Evolutionary conservation across 2,113 vertebrate genomes (phyloP), one percentile per base, ranked within the genome.

Genomic region (Amblyornis subalaris): DNA sequence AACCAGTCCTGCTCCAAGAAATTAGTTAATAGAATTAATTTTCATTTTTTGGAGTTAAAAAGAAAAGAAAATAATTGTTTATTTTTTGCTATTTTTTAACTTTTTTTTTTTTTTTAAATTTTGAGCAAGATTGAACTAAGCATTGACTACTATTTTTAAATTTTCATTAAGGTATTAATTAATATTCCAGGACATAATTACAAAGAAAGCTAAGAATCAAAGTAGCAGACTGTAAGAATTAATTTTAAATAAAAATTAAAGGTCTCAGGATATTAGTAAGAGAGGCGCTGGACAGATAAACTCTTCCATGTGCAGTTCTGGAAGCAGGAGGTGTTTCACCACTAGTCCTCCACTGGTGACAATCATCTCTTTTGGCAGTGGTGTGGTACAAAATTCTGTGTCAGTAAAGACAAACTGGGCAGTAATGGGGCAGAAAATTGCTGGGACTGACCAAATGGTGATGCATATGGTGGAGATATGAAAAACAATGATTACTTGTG

Each of bases 401-500:
- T 71, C n/a, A 78, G 42, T 24, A 62, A 74, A 71, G 42, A 81
- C 20, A 71, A 90, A 78, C 38, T 58, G 67, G 25, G 15, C 25
- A 67, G 35, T 44, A 85, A 80, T 17, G 45, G 36, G 36, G 50
- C 47, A 77, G 50, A 73, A 89, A 69, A 85, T 55, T 0, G 0
- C 55, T 74, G 35, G 35, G 31, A 50, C 19, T 85, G 55, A 70
- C n/a, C 74, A 95, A 95, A 85, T 70, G 51, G 19, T 31, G 24
- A 28, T 70, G 6, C 19, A 62, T 60, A 74, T 61, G 35, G 21
- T 57, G 13, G 22, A 85, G 8, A 51, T 53, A 61, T 6, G 24
- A 85, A 88, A 88, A 88, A 36, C 50, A 90, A 82, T 33, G 70
- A 57, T 92, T 82, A n/a, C 12, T 77, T 74, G 38, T 85, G 28